Evolutionary conservation across 2,888 invertebrate species (phyloP).

Genomic region (Patella ulyssiponensis): DNA sequence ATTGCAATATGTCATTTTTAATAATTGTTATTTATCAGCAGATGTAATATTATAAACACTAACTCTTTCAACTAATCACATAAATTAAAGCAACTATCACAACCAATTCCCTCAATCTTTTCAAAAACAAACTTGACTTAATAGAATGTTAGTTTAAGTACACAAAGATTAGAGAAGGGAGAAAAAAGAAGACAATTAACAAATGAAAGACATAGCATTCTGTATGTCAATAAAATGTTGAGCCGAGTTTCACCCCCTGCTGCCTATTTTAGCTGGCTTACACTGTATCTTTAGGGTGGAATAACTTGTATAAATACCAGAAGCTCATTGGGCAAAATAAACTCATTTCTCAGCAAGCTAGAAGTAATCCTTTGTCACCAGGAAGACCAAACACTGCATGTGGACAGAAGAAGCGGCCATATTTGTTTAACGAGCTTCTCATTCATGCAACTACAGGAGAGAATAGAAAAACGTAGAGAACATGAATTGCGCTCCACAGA

Average conservation of each 20-base stretch:
- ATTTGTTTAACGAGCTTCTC: conserved; percentile 23
- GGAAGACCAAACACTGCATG: conserved; percentile 26
- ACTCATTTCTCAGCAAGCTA: conserved; percentile 36
- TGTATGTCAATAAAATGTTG: conserved; percentile 13
- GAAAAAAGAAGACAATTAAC: conserved; percentile 26
- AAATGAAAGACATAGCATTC: conserved; percentile 25
- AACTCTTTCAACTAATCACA: too few relatives aligned
- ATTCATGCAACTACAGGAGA: conserved; percentile 17
- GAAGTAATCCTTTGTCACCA: conserved; percentile 39
- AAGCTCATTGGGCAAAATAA: conserved; percentile 27
- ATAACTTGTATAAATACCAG: conserved; percentile 5
- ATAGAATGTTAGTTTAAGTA: conserved; percentile 11
- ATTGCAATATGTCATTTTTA: too few relatives aligned
- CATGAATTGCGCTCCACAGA: conserved; percentile 22
- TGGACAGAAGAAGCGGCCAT: conserved; percentile 23
- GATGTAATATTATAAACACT: too few relatives aligned
- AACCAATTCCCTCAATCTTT: too few relatives aligned
- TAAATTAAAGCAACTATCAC: too few relatives aligned
- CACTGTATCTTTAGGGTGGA: conserved; percentile 1
- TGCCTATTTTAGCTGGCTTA: conserved; percentile 16
- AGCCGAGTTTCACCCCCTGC: conserved; percentile 11
- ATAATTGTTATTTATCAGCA: too few relatives aligned
- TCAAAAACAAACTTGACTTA: not conserved
- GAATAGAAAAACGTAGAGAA: conserved; percentile 23
- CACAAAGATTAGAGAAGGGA: not conserved